These are phyloP conservation scores for Cyprinella venusta DNA, from an alignment of 2,797 vertebrate genomes.

Conservation along the genomic window DNA sequence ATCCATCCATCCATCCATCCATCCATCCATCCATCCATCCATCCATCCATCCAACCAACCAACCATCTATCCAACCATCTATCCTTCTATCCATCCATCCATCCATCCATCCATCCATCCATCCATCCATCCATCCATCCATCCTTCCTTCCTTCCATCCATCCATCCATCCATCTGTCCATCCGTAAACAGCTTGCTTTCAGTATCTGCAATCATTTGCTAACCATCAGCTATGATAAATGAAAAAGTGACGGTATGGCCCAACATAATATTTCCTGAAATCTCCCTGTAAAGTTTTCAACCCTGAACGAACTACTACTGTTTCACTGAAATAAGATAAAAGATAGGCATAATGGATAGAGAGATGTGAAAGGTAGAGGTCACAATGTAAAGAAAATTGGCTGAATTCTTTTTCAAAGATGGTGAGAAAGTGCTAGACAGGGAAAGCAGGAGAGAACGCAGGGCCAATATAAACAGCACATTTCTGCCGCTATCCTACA, in stretches of 20 bases:
- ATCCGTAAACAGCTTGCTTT: slow-evolving; percentile 2
- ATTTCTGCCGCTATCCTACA: slow-evolving; percentile 61
- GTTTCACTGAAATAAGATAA: slow-evolving; percentile 53
- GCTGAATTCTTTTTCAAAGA: slow-evolving; percentile 58
- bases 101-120: too few species aligned
- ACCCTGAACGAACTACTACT: slow-evolving; percentile 51
- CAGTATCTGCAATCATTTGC: slow-evolving; percentile 37
- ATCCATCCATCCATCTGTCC: too few species aligned
- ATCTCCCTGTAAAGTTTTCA: slow-evolving; percentile 46
- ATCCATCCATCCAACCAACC: too few species aligned
- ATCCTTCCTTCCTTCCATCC: too few species aligned
- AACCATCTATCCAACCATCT: too few species aligned
- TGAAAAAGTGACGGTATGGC: slow-evolving; percentile 13
- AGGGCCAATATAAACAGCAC: slow-evolving; percentile 64
- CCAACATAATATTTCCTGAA: slow-evolving; percentile 35
- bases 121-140: too few species aligned
- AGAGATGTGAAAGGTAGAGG: slow-evolving; percentile 50
- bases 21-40: too few species aligned
- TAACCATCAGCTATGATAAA: slow-evolving; percentile 20
- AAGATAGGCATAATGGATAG: slow-evolving; percentile 46
- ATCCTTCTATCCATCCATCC: too few species aligned
- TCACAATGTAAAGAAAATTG: slow-evolving; percentile 55
- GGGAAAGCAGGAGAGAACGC: slow-evolving; percentile 43
- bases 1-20: too few species aligned
- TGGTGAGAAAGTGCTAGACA: slow-evolving; percentile 58